Base-by-base conservation (phyloP, 2,888 invertebrate species). In the Leucoma salicis region DNA sequence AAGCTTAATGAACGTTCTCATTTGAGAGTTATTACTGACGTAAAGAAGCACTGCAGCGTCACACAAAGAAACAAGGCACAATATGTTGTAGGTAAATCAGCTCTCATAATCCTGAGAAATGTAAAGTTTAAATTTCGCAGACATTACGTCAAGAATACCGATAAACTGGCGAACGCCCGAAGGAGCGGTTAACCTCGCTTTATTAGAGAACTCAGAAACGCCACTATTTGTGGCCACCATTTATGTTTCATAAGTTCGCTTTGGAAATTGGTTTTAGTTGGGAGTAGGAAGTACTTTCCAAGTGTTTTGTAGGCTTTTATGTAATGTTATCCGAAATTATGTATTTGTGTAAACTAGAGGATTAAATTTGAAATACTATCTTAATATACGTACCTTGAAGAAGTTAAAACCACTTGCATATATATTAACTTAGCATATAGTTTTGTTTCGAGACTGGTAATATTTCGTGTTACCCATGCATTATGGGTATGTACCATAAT, bases 161-260 rank as follows among this genome's bases (percentile, higher is more conserved):
- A 56, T 57, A 58, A 47, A 53, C 24, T 41, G 18, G 34, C 33
- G 47, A 35, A 41, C 41, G 33, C 46, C 49, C 41, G 37, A 44
- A 36, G 36, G 42, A 7, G 35, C 42, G 49, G 57, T 46, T 53
- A 39, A 29, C 53, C 46, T 18, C 28, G 37, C 29, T 47, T 53
- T 60, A 60, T 52, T 56, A 37, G 33, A 33, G 32, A 27, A 28
- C 21, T 42, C 7, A 18, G 32, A 16, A 42, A 39, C 14, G 29
- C n/a, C 14, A 16, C 28, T 35, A 16, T 7, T 34, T 14, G 28
- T 27, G 14, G 15, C 25, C 11, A 10, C 4, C 3, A 3, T 11
- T 25, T 31, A 11, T 35, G 14, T 31, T 31, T 31, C 4, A 21
- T 21, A 21, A 21, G 21, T 21, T 21, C 8, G 7, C 8, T 8